Conservation (phyloP, 2,113 vertebrate genomes). For the Xenopus tropicalis region DNA sequence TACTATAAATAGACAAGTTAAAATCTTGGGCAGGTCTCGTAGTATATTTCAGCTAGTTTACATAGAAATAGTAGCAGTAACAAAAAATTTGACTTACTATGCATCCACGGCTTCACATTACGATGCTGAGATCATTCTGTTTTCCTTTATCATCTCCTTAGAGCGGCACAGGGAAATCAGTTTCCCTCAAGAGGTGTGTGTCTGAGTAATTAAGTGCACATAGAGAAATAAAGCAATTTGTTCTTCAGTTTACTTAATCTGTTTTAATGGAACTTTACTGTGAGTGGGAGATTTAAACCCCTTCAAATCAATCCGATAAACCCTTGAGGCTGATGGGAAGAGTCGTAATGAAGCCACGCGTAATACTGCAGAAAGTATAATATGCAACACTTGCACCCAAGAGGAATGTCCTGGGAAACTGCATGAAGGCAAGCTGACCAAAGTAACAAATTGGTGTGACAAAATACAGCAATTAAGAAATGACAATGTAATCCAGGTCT, state of each 20-base stretch:
- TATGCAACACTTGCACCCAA: constrained; percentile 5
- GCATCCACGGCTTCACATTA: not conserved
- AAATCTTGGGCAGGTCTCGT: too few species aligned
- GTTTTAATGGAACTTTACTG: constrained; percentile 27
- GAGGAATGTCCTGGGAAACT: constrained; percentile 6
- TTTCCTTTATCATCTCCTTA: not conserved
- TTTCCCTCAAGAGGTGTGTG: constrained; percentile 19
- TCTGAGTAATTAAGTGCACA: constrained; percentile 25
- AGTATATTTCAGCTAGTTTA: too few species aligned
- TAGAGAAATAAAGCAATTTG: constrained; percentile 39
- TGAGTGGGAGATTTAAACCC: constrained; percentile 12
- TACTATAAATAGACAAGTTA: too few species aligned
- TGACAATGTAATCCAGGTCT: not conserved
- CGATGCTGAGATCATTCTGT: not conserved
- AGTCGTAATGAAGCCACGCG: constrained; percentile 24
- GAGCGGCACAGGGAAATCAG: constrained; percentile 14
- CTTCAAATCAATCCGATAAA: constrained; percentile 24
- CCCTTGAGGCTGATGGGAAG: constrained; percentile 17
- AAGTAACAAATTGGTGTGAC: not conserved
- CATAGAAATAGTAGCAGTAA: too few species aligned
- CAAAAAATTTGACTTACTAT: not conserved
- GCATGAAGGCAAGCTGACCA: constrained; percentile 2
- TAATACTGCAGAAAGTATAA: constrained; percentile 7
- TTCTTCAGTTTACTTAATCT: constrained; percentile 37
- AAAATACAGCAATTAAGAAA: constrained; percentile 1